These are phyloP conservation scores for Eilema depressum DNA, from an alignment of 2,888 invertebrate genomes.

Conservation along the genomic window DNA sequence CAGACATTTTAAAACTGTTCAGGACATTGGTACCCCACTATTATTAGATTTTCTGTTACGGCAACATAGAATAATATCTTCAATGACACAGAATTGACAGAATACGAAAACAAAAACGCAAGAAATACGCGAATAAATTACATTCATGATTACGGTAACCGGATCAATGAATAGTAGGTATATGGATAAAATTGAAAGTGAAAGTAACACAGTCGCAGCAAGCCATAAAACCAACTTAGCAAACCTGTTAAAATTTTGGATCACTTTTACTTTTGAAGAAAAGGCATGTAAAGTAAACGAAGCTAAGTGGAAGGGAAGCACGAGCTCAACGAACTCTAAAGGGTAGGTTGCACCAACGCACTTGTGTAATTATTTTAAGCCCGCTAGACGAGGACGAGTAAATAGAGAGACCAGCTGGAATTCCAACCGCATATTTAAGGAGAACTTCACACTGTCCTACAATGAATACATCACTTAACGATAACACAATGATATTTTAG, in stretches of 20 bases:
- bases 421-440: conserved; percentile 69
- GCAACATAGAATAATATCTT: neutral
- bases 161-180: conserved; percentile 39
- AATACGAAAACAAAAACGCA: neutral
- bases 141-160: conserved; percentile 28
- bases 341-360: conserved; percentile 69
- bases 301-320: conserved; percentile 53
- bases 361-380: conserved; percentile 86
- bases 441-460: conserved; percentile 41
- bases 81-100: neutral
- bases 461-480: conserved; percentile 16
- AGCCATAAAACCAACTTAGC: conserved; percentile 55
- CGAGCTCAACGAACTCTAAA: conserved; percentile 69
- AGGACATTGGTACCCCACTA: neutral
- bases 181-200: conserved; percentile 64
- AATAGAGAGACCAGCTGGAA: conserved; percentile 75
- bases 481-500: conserved; percentile 9
- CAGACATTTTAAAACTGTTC: neutral
- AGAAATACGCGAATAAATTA: conserved; percentile 32
- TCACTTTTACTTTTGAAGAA: conserved; percentile 63
- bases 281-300: conserved; percentile 60
- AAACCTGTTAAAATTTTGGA: conserved; percentile 69
- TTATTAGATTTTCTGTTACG: neutral
- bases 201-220: conserved; percentile 60
- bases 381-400: conserved; percentile 72